Conservation (phyloP, 2,113 vertebrate species). For the Trichomycterus rosablanca region DNA sequence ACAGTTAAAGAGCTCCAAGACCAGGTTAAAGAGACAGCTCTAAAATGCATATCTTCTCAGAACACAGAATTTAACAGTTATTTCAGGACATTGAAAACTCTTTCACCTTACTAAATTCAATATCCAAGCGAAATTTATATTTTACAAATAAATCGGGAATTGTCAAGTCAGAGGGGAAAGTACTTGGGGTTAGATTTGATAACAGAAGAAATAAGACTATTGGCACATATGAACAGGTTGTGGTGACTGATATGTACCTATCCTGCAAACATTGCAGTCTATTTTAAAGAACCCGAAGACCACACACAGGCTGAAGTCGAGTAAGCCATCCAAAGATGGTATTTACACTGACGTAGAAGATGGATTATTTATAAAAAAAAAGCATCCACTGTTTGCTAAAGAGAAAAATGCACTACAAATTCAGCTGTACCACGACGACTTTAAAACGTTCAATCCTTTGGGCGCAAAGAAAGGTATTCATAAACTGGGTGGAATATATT, state of each 20-base stretch:
- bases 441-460: constrained; percentile 13
- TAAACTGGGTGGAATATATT: constrained; percentile 25
- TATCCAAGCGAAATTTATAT: constrained; percentile 33
- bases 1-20: constrained; percentile 32
- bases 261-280: constrained; percentile 10
- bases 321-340: not conserved
- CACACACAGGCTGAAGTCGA: not conserved
- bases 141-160: constrained; percentile 31
- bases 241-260: constrained; percentile 12
- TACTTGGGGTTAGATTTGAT: constrained; percentile 21
- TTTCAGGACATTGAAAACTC: constrained; percentile 43
- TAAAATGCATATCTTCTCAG: constrained; percentile 33
- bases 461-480: constrained; percentile 1
- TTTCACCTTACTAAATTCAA: constrained; percentile 37
- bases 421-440: constrained; percentile 19
- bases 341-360: not conserved
- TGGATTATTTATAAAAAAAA: not conserved
- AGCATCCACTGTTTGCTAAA: constrained; percentile 14
- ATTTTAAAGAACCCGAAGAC: constrained; percentile 1
- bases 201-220: not conserved
- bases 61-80: constrained; percentile 20
- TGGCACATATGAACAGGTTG: constrained; percentile 16
- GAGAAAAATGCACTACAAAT: constrained; percentile 17
- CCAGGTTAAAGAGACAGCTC: constrained; percentile 32
- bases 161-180: not conserved